phyloP scores from a whole-genome alignment of 2,797 vertebrate species.

The Chelidonichthys spinosus region DNA sequence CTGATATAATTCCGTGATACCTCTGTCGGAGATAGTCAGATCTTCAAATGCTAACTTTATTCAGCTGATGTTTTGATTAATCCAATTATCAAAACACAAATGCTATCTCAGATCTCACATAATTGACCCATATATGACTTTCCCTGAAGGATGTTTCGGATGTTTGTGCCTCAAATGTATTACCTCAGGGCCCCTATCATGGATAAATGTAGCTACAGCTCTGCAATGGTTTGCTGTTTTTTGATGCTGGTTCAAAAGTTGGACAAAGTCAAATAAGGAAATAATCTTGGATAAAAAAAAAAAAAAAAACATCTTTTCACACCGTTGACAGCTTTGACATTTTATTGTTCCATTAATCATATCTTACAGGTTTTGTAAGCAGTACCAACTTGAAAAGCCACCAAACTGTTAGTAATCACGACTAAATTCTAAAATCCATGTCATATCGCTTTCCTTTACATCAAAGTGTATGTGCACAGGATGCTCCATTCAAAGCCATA shows the following conservation, averaged over 20 bases:
- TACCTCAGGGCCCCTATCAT: background rate
- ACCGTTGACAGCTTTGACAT: slow-evolving; percentile 66
- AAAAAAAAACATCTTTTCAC: slow-evolving; percentile 23
- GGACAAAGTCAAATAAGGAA: background rate
- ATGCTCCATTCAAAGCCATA: slow-evolving; percentile 63
- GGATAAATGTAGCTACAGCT: background rate
- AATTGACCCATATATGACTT: background rate
- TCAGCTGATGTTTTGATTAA: slow-evolving; percentile 2
- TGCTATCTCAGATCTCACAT: background rate
- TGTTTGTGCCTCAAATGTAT: background rate
- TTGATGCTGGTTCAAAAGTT: background rate
- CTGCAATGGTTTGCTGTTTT: background rate
- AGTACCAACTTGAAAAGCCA: slow-evolving; percentile 63
- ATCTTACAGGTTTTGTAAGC: slow-evolving; percentile 73
- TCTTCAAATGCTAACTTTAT: background rate
- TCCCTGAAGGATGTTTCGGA: background rate
- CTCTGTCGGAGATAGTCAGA: background rate
- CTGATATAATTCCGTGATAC: background rate
- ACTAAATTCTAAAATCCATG: slow-evolving; percentile 59
- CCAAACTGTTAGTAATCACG: slow-evolving; percentile 70
- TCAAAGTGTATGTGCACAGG: slow-evolving; percentile 55
- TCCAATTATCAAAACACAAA: background rate
- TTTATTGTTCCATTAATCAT: slow-evolving; percentile 77
- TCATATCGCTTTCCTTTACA: slow-evolving; percentile 44
- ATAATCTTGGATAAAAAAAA: slow-evolving; percentile 14